Evolutionary conservation across 2,888 invertebrate genomes (phyloP), one percentile per base, ranked within the genome.

Genomic region (Erebia epiphron): DNA sequence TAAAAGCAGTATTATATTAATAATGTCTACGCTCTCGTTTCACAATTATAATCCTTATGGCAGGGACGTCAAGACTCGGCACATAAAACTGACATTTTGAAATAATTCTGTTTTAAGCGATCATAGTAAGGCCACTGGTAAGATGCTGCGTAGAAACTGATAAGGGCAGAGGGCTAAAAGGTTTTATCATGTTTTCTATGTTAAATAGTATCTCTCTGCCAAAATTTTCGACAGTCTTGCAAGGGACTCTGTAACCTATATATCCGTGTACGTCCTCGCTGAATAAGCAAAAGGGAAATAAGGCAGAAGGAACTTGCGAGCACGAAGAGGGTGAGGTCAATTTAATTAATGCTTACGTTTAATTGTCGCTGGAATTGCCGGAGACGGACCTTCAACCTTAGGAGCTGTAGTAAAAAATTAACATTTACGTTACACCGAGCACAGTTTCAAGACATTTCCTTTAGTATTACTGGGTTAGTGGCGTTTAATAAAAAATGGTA

Each of bases 281-380:
- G 91, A 91, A 90, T 90, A 91, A 92, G 92, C 91, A 89, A 91
- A 88, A 88, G 88, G 86, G 88, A 91, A 92, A 91, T 88, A 91
- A 90, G 87, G 85, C 86, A 81, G 85, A 84, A 82, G 82, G 73
- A 76, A 75, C 72, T 65, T 79, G 79, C 78, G 80, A 79, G 76
- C 79, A 80, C 79, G 78, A 78, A 78, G 81, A 72, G 77, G 77
- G 77, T 80, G 83, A 83, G 87, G 86, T 84, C 86, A 86, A 87
- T 84, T 88, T 90, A 92, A 92, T 92, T 90, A 92, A 91, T 92
- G 91, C 90, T 90, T 87, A 89, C 90, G 85, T 90, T 92, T 91
- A 91, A 92, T 92, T 91, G 90, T 89, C 82, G 81, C 79, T 82
- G 76, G 85, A 89, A 90, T 88, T 89, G 86, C 85, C 81, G 79